phyloP scores from a whole-genome alignment of 2,113 vertebrate genomes.

The Tragelaphus scriptus region DNA sequence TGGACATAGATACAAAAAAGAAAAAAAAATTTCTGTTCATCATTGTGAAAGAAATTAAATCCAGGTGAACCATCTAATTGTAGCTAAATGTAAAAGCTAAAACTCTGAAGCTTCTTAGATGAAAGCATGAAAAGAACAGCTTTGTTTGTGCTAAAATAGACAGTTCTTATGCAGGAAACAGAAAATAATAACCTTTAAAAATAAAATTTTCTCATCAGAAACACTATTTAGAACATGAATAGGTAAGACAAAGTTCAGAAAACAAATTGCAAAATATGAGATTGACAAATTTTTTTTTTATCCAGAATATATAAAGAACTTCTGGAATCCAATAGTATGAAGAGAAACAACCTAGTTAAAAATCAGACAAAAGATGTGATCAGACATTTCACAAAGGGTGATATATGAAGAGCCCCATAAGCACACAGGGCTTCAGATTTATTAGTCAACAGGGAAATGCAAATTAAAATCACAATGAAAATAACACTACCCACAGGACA shows the following conservation, averaged over 20 bases:
- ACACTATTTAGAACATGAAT: neutral
- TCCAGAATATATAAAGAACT: neutral
- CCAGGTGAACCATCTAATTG: neutral
- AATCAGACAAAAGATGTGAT: neutral
- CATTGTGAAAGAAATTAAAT: neutral
- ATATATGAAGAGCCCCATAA: neutral
- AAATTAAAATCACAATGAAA: neutral
- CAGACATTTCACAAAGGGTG: neutral
- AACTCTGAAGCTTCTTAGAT: neutral
- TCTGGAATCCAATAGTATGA: neutral
- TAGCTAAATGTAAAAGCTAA: neutral
- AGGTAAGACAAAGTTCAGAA: neutral
- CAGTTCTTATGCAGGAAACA: neutral
- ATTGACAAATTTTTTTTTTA: neutral
- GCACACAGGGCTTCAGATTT: neutral
- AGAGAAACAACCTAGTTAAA: neutral
- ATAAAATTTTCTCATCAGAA: neutral
- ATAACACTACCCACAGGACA: neutral
- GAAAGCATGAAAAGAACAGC: neutral
- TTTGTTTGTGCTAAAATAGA: neutral
- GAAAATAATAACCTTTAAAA: neutral
- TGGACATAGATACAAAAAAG: rapidly evolving
- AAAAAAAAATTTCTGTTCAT: neutral
- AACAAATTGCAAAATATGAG: neutral
- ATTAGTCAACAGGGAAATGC: neutral